Conservation (phyloP, 2,888 invertebrate genomes). For the Ectemnius lituratus region DNA sequence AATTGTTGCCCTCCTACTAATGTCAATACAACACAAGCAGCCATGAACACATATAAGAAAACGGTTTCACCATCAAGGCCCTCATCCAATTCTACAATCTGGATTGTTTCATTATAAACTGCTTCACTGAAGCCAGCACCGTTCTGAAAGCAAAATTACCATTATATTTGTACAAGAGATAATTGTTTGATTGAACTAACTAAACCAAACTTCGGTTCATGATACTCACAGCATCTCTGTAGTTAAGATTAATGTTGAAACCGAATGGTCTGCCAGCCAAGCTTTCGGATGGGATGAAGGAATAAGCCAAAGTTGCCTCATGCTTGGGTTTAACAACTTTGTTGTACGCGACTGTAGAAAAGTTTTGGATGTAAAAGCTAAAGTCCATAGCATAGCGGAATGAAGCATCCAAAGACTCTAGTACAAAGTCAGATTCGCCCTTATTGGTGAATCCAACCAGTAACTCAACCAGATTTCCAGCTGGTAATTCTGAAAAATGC, state of each 20-base stretch:
- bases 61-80: conserved; percentile 99
- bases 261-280: conserved; percentile 98
- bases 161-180: too few relatives aligned
- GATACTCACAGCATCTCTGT: conserved; percentile 84
- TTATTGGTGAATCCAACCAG: conserved; percentile 98
- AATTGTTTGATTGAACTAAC: too few relatives aligned
- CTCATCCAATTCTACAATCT: conserved; percentile 96
- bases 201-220: neutral
- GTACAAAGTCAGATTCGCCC: conserved; percentile 92
- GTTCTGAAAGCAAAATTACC: conserved; percentile 76
- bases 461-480: conserved; percentile 95
- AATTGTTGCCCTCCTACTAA: conserved; percentile 94
- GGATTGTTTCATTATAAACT: conserved; percentile 98
- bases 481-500: conserved; percentile 87
- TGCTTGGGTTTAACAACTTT: conserved; percentile 92
- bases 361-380: conserved; percentile 98
- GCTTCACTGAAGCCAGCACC: conserved; percentile 88
- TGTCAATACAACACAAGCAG: conserved; percentile 91
- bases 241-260: conserved; percentile 93
- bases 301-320: conserved; percentile 97
- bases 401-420: conserved; percentile 97
- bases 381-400: conserved; percentile 99
- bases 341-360: conserved; percentile 93
- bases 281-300: conserved; percentile 96
- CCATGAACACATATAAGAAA: conserved; percentile 97